Conservation (phyloP, 2,797 vertebrate genomes). For the Lutjanus campechanus region DNA sequence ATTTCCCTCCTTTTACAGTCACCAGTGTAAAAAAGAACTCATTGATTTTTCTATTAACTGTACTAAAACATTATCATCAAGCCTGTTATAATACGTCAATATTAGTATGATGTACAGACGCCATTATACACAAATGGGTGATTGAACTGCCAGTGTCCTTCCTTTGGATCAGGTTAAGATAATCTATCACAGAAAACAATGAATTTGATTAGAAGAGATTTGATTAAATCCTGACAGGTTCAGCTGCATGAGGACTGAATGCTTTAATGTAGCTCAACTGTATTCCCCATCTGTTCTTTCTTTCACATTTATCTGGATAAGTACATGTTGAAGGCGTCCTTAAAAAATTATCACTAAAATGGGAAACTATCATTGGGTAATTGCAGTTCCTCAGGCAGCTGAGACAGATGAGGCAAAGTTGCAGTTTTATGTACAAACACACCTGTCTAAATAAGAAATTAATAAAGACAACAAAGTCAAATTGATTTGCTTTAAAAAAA, state of each 20-base stretch:
- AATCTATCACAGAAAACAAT: background rate
- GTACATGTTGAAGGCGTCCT: too few species aligned
- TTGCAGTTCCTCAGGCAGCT: background rate
- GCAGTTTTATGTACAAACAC: background rate
- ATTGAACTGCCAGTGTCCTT: background rate
- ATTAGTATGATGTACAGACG: background rate
- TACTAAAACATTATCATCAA: background rate
- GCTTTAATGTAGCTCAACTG: background rate
- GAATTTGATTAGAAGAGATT: background rate
- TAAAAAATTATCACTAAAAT: constrained; percentile 9
- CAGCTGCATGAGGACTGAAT: background rate
- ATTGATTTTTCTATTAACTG: background rate
- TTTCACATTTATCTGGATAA: background rate
- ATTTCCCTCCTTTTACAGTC: background rate
- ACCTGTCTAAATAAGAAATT: background rate
- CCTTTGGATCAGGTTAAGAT: background rate
- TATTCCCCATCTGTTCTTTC: background rate
- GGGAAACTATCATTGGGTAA: background rate
- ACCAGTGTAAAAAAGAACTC: background rate
- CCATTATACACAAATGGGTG: background rate
- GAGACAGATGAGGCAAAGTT: background rate
- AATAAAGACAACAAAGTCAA: constrained; percentile 5
- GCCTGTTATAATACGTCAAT: background rate
- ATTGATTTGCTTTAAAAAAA: constrained; percentile 2
- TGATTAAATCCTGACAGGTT: background rate